Evolutionary conservation across 2,797 vertebrate genomes (phyloP).

Genomic region (Ciconia nigra): DNA sequence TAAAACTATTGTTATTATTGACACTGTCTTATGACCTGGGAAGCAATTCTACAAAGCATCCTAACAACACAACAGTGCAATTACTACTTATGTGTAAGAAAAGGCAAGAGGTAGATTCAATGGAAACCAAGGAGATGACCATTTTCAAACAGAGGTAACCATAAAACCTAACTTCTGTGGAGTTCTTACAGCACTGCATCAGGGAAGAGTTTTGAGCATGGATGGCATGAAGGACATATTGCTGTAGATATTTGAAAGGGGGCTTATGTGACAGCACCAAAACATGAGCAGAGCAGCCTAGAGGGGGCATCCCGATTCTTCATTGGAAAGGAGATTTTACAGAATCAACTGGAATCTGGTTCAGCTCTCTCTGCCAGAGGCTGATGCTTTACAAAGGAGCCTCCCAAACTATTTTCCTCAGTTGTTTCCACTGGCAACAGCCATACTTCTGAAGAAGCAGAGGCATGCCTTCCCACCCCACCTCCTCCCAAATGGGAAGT

Average conservation of each 20-base stretch:
- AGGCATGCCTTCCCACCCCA: neutral
- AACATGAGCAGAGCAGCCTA: neutral
- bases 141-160: neutral
- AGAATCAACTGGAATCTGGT: neutral
- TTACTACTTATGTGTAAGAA: neutral
- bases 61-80: neutral
- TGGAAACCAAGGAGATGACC: neutral
- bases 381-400: neutral
- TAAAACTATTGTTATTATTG: neutral
- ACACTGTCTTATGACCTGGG: neutral
- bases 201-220: neutral
- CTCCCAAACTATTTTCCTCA: neutral
- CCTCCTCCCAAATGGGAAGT: neutral
- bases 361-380: neutral
- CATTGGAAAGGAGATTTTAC: neutral
- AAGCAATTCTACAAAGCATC: neutral
- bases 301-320: neutral
- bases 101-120: neutral
- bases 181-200: neutral
- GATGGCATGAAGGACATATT: neutral
- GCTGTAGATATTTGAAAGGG: neutral
- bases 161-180: neutral
- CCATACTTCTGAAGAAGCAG: neutral
- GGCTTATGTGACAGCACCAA: neutral
- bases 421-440: neutral